phyloP scores from a whole-genome alignment of 2,113 vertebrate genomes.

The Sorex araneus region DNA sequence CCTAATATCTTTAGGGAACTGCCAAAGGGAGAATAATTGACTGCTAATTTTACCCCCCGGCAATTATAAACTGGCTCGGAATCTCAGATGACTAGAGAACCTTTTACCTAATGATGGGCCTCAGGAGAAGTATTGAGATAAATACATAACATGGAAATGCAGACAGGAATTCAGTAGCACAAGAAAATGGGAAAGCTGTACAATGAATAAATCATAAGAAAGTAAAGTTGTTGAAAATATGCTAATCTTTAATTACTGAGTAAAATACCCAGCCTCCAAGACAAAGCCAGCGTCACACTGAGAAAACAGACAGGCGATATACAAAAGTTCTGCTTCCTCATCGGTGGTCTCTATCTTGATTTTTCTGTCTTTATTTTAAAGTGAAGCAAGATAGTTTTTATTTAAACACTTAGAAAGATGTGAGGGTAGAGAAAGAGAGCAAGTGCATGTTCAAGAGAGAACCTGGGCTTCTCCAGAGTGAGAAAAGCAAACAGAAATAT shows the following conservation, averaged over 20 bases:
- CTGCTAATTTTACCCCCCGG: constrained; percentile 92
- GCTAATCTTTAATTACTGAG: constrained; percentile 75
- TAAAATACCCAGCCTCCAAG: constrained; percentile 55
- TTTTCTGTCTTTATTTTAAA: no score
- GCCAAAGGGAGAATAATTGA: constrained; percentile 91
- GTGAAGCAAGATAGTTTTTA: no score
- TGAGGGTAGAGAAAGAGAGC: no score
- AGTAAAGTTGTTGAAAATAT: constrained; percentile 75
- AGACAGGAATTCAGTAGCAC: constrained; percentile 84
- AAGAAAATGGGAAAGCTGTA: constrained; percentile 83
- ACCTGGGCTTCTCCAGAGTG: no score
- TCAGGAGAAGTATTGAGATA: constrained; percentile 85
- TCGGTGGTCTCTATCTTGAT: constrained; percentile 49
- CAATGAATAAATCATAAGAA: constrained; percentile 70
- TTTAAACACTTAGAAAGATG: no score
- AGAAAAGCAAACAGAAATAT: no score
- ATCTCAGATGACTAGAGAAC: constrained; percentile 88
- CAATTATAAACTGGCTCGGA: constrained; percentile 91
- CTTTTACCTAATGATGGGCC: constrained; percentile 88
- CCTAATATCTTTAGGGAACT: constrained; percentile 91
- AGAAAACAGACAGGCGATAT: neutral
- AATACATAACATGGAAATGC: constrained; percentile 83
- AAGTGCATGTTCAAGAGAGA: no score
- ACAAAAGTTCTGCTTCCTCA: constrained; percentile 54
- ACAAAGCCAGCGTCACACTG: constrained; percentile 44